A percentile compares a stretch with the other conserved stretches of the same genome.
These are phyloP conservation scores for Phengaris alcon DNA, from an alignment of 2,888 invertebrate genomes.

Conservation along the genomic window DNA sequence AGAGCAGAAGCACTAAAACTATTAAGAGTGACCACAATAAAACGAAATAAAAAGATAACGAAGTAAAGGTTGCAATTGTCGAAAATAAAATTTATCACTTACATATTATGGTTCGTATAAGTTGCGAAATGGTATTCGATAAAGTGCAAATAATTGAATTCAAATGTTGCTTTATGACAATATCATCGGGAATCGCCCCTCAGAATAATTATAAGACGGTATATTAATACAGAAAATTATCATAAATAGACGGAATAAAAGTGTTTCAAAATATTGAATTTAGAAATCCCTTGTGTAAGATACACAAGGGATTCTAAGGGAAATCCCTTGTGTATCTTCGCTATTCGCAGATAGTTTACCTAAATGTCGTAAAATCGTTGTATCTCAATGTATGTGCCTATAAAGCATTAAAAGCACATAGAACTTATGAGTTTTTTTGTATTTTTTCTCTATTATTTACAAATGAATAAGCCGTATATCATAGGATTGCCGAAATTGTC, in stretches of 20 bases:
- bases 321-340: too few species aligned
- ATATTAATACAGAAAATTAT: background rate
- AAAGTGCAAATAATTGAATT: background rate
- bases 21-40: background rate
- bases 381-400: background rate
- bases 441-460: background rate
- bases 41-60: background rate
- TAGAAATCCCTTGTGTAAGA: too few species aligned
- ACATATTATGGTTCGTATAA: too few species aligned
- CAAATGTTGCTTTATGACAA: background rate
- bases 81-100: background rate
- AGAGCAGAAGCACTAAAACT: conserved; percentile 1
- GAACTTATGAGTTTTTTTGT: background rate
- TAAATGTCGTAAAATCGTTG: too few species aligned
- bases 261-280: background rate
- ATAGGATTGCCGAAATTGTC: conserved; percentile 17
- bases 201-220: background rate
- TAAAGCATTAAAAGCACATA: background rate
- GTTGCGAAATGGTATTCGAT: background rate
- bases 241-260: background rate
- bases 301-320: too few species aligned
- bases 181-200: background rate
- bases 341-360: too few species aligned
- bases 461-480: background rate
- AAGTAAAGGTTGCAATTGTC: background rate